Evolutionary conservation across 2,888 invertebrate species (phyloP).

Genomic region (Steinernema scapterisci): DNA sequence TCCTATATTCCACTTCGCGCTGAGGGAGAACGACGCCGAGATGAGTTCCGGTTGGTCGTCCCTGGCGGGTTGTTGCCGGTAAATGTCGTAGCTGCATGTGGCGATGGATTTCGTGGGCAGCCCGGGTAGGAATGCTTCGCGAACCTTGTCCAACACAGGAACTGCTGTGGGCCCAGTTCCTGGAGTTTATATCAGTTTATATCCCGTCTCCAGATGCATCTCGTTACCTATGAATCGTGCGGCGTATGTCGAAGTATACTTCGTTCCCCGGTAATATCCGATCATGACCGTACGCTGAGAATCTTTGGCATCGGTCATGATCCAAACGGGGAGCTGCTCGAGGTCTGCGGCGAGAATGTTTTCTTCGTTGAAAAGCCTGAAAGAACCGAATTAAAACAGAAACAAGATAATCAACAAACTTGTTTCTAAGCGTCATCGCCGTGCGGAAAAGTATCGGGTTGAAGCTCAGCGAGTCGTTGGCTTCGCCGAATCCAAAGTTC

Average conservation of each 20-base stretch:
- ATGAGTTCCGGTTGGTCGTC: conserved; percentile 1
- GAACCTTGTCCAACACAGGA: background rate
- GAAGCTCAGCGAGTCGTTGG: background rate
- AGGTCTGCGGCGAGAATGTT: background rate
- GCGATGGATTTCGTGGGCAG: conserved; percentile 3
- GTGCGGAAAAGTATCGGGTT: conserved; percentile 2
- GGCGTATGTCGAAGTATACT: background rate
- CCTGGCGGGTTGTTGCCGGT: background rate
- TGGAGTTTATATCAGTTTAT: too few species aligned
- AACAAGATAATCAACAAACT: conserved; percentile 15
- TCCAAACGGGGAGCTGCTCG: background rate
- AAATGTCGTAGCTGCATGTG: conserved; percentile 6
- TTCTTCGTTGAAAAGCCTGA: conserved; percentile 1
- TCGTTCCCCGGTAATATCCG: background rate
- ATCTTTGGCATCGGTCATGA: background rate
- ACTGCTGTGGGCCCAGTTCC: background rate
- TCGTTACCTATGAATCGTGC: conserved; percentile 2
- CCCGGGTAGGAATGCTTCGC: background rate
- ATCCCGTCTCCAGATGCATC: background rate
- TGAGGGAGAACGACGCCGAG: background rate
- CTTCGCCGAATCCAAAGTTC: background rate
- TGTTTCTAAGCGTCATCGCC: conserved; percentile 30
- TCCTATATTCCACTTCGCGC: background rate
- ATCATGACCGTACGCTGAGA: conserved; percentile 1
- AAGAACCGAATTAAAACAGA: background rate